Evolutionary conservation across 2,888 invertebrate species (phyloP), one percentile per base, ranked within the genome.

Genomic region (Nudaria mundana): DNA sequence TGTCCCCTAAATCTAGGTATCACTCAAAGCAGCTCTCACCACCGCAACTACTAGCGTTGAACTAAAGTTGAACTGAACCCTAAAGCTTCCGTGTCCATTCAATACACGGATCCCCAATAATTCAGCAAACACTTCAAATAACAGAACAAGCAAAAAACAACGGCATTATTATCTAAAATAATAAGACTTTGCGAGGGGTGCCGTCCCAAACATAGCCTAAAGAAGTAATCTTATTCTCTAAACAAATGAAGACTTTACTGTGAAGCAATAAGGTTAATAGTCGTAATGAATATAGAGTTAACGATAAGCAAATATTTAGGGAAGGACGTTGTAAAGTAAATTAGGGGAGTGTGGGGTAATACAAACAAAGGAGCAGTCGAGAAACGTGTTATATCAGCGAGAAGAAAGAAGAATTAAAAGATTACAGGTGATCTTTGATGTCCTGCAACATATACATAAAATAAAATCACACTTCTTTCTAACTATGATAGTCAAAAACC

Each of bases 271-370:
- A n/a, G 47, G 47, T 37, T 51, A 38, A 39, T 32, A 24, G 7
- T 36, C 25, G 28, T 29, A 8, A 38, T 18, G 43, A 44, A 33
- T 24, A 44, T 31, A 38, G 43, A 46, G 65, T 67, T 78, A 82
- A 81, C 76, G 75, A 82, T 63, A 62, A 52, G 55, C 74, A 81
- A 82, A 84, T 75, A 74, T 83, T 82, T 80, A 72, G 28, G 33
- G 51, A 63, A 67, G 67, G 66, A 67, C 63, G 70, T 69, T 69
- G 67, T 71, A 73, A 62, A 60, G 71, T 66, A 76, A 76, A 72
- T 61, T 66, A 62, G 69, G 75, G 69, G 54, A 61, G 63, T 49
- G 62, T 56, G 57, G 65, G 50, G 59, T 44, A 46, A 55, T 33
- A 45, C 33, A 54, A 58, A 60, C 56, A 56, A 55, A 58, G 52